Evolutionary conservation across 2,113 vertebrate species (phyloP).

Genomic region (Apus apus): DNA sequence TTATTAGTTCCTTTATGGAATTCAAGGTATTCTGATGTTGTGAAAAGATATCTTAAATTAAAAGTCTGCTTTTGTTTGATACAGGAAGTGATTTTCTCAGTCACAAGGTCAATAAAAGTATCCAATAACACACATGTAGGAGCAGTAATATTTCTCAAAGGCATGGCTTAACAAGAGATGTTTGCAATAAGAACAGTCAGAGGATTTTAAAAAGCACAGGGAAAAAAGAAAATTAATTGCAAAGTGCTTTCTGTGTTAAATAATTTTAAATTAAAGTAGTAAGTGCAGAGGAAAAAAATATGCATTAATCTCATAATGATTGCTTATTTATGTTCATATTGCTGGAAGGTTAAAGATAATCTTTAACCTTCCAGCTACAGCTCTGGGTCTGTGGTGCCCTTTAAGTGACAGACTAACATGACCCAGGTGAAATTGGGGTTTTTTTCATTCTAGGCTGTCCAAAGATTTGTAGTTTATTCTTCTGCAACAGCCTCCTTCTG

Average conservation of each 20-base stretch:
- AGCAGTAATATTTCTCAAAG: constrained; percentile 4
- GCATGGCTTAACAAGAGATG: neutral
- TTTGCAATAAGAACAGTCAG: neutral
- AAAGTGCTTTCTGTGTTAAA: neutral
- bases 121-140: neutral
- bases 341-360: neutral
- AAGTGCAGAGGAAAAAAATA: neutral
- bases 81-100: constrained; percentile 7
- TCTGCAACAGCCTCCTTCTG: neutral
- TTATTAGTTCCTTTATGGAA: neutral
- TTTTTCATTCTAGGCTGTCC: neutral
- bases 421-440: neutral
- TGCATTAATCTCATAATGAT: neutral
- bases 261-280: neutral
- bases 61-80: neutral
- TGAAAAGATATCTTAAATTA: neutral
- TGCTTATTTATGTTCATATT: neutral
- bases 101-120: neutral
- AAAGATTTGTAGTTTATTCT: neutral
- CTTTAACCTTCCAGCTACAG: neutral
- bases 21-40: neutral
- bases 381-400: neutral
- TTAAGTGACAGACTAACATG: neutral
- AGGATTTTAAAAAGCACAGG: neutral
- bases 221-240: neutral